Evolutionary conservation across 2,113 vertebrate species (phyloP).

Genomic region (Neoarius graeffei): DNA sequence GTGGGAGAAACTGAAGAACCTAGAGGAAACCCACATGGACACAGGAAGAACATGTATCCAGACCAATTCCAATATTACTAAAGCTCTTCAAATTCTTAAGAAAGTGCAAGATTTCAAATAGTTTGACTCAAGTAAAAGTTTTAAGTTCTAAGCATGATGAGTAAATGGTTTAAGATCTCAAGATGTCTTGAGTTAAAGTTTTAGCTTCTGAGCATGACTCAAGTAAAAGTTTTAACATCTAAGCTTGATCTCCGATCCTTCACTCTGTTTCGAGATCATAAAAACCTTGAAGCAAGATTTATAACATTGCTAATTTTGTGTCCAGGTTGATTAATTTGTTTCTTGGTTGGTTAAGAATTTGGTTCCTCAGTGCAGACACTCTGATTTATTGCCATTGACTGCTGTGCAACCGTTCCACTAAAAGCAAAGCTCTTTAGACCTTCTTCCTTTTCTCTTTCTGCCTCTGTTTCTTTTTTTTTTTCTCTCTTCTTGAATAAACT

Average conservation of each 20-base stretch:
- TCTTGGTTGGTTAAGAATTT: constrained; percentile 12
- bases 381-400: constrained; percentile 23
- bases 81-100: background rate
- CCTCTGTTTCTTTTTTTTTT: background rate
- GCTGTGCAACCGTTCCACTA: constrained; percentile 22
- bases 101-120: background rate
- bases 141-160: background rate
- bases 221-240: background rate
- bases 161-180: no score
- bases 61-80: background rate
- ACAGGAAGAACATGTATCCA: background rate
- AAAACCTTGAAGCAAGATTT: background rate
- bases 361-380: background rate
- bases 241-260: background rate
- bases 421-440: constrained; percentile 25
- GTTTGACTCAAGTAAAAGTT: background rate
- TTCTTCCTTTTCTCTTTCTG: background rate
- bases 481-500: background rate
- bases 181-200: background rate
- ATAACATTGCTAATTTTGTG: background rate
- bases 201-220: background rate
- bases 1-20: background rate
- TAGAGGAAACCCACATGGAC: background rate
- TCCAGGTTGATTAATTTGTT: background rate
- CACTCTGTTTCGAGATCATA: background rate